Evolutionary conservation across 2,888 invertebrate genomes (phyloP).

Genomic region (Stenchaetothrips biformis): DNA sequence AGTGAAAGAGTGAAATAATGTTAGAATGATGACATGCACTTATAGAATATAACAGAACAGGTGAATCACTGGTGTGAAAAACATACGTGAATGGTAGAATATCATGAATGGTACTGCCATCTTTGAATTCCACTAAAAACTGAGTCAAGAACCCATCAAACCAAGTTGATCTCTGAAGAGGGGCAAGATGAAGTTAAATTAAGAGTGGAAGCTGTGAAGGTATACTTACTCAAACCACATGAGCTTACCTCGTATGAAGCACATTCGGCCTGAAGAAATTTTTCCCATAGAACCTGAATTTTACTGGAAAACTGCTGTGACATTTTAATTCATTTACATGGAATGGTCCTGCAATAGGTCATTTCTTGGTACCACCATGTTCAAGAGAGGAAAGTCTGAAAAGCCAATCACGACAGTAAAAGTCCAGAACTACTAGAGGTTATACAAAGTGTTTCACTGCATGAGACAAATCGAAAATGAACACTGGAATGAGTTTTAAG

Average conservation of each 20-base stretch:
- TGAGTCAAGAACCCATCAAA: constrained; percentile 61
- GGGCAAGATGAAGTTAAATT: constrained; percentile 31
- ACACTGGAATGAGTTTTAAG: too few relatives aligned
- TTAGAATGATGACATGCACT: not conserved
- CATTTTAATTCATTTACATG: not conserved
- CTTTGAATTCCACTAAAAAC: constrained; percentile 55
- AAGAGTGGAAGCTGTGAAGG: not conserved
- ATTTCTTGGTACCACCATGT: too few relatives aligned
- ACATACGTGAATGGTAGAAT: constrained; percentile 58
- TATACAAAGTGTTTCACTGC: too few relatives aligned
- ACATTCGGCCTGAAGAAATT: constrained; percentile 58
- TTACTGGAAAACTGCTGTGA: not conserved
- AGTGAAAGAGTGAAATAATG: constrained; percentile 22
- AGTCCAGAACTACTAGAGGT: too few relatives aligned
- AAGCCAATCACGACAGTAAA: too few relatives aligned
- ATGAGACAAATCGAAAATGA: too few relatives aligned
- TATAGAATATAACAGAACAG: not conserved
- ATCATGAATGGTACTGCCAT: constrained; percentile 55
- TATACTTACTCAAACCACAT: constrained; percentile 7
- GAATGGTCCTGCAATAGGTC: not conserved
- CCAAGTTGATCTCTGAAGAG: constrained; percentile 60
- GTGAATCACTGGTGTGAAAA: constrained; percentile 16
- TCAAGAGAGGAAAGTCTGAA: too few relatives aligned
- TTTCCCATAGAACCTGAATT: constrained; percentile 50
- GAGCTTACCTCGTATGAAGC: constrained; percentile 57